A percentile compares a stretch with the other conserved stretches of the same genome.
Conservation (phyloP, 2,113 vertebrate species). For the Hippocampus comes region DNA sequence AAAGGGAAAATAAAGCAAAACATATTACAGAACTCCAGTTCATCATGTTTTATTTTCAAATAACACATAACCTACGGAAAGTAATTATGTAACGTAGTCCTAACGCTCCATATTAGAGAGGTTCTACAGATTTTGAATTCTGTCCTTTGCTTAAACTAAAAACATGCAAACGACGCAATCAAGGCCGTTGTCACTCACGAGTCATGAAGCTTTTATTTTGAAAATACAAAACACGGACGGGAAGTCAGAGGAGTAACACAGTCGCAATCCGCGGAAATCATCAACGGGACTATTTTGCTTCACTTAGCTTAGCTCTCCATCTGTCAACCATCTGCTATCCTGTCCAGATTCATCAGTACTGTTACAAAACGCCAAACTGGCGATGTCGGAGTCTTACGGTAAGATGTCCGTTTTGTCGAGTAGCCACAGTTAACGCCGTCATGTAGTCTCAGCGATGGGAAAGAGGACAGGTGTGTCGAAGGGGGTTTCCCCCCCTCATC, state of each 20-base stretch:
- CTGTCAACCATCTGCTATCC: constrained; percentile 36
- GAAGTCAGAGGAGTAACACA: constrained; percentile 61
- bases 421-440: not conserved
- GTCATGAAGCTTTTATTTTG: constrained; percentile 63
- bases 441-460: not conserved
- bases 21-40: no score
- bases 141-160: no score
- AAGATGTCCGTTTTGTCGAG: constrained; percentile 30
- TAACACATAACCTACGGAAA: not conserved
- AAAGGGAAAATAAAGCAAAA: no score
- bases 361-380: constrained; percentile 39
- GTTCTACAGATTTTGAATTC: no score
- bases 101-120: not conserved
- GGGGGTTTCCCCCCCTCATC: constrained; percentile 17
- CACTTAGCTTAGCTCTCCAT: constrained; percentile 45
- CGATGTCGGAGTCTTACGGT: constrained; percentile 80
- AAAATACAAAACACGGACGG: constrained; percentile 51
- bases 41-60: not conserved
- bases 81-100: not conserved
- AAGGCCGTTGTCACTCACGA: not conserved
- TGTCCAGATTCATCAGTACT: constrained; percentile 7
- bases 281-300: constrained; percentile 52
- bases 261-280: constrained; percentile 62
- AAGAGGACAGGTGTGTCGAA: constrained; percentile 51
- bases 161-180: not conserved